Base-by-base conservation (phyloP, 2,888 invertebrate species). In the Agrenia bidenticulata region DNA sequence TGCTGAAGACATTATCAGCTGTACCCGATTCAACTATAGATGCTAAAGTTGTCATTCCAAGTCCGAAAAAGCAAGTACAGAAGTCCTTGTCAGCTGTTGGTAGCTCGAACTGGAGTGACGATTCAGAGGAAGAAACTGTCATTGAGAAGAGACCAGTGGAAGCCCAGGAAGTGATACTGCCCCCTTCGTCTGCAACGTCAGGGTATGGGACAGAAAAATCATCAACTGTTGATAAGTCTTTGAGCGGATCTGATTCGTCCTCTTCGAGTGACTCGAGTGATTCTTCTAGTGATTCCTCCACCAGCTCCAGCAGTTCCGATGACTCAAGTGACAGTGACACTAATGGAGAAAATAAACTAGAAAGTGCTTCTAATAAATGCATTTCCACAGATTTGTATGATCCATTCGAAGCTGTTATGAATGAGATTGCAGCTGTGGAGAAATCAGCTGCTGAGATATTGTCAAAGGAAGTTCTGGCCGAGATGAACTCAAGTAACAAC, bases 101-200 rank as follows among this genome's bases (percentile, higher is more conserved):
- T 15, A 7, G 27, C 23, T 65, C 69, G 7, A 64, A 59, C 56
- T 73, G 73, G 73, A 73, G 71, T 57, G 71, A 73, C 23, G 73
- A 73, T 32, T 73, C 73, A 0, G 67, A 69, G 56, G 73, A 69
- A 17, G 67, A 59, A 41, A 41, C 11, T 45, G 5, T 19, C 5
- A 9, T 45, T 45, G 19, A 45, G 9, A 45, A 45, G n/a, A 19
- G 5, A 45, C 45, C 19, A 5, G n/a, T 45, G 5, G 19, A 5
- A 17, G 39, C 39, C 15, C 9, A 15, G 15, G 45, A 45, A 45
- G 19, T 19, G 2, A 15, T 19, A 15, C 45, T 19, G 15, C n/a
- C 45, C 5, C 2, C 45, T 9, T 5, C 15, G n/a, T 19, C 42
- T n/a, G 26, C 41, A 15, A 23, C 11, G 19, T 70, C 70, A 1